Evolutionary conservation across 2,888 invertebrate species (phyloP), one percentile per base, ranked within the genome.

Genomic region (Palloptera scutellata): DNA sequence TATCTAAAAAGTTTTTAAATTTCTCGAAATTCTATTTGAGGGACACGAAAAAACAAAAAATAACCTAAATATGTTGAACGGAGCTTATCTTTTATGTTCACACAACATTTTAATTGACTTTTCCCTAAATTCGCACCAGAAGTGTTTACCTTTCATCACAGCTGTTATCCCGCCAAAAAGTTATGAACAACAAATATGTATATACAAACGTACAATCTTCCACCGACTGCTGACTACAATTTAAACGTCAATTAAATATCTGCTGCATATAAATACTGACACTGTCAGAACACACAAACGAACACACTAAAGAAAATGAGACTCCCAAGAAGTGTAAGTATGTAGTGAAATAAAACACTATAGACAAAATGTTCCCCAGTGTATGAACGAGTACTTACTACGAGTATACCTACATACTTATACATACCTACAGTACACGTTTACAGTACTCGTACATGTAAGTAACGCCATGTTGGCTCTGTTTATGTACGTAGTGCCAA

Each of bases 181-280:
- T 15, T 12, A 19, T 6, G 5, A 17, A 54, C 17, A 15, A 19
- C 11, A 19, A 19, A n/a, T n/a, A n/a, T n/a, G n/a, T 15, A 12
- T 8, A 20, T n/a, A 54, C 13, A 6, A 9, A 54, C 15, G 4
- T 2, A 54, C 15, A 19, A 9, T 15, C 15, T 54, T 3, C 2
- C 15, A 19, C 20, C 15, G 54, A 19, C 17, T 19, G 48, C 45
- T 45, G 60, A 20, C 60, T 60, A 45, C 60, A 60, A 48, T 45
- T 60, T 48, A 48, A 60, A 19, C 60, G 48, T 60, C 60, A 60
- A 60, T 60, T 60, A 60, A 60, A 60, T 60, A 60, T 48, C 60
- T 45, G 60, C 60, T 60, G 60, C 60, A 60, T 13, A 30, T 30
- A 30, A 30, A 30, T 30, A 30, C 30, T 6, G 6, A 30, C 30